Conservation (phyloP, 2,888 invertebrate genomes). For the Cosmopolites sordidus region DNA sequence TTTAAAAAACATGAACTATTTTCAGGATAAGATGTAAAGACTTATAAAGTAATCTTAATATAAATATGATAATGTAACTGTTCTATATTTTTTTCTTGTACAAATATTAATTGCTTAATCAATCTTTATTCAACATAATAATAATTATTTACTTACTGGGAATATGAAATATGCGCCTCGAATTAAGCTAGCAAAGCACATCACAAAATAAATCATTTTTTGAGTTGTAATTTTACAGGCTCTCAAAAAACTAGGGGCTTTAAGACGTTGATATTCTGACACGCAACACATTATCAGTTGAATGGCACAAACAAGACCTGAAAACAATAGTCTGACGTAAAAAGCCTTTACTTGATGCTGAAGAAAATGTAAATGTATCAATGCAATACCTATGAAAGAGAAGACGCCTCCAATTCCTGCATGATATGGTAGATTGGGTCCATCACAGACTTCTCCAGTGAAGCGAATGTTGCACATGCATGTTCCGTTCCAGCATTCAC, state of each 20-base stretch:
- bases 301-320: constrained; percentile 67
- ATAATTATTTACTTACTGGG: constrained; percentile 62
- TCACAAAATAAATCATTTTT: constrained; percentile 82
- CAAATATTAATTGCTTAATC: no score
- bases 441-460: constrained; percentile 77
- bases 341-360: no score
- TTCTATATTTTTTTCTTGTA: no score
- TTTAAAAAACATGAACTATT: no score
- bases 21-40: no score
- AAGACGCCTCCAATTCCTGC: constrained; percentile 70
- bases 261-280: constrained; percentile 77
- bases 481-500: constrained; percentile 88
- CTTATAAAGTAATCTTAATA: no score
- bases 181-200: constrained; percentile 78
- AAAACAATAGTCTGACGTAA: constrained; percentile 2
- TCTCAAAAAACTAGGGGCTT: constrained; percentile 73
- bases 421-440: constrained; percentile 79
- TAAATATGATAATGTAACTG: no score
- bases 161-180: constrained; percentile 87
- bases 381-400: constrained; percentile 67
- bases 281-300: constrained; percentile 81
- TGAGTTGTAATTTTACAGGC: constrained; percentile 87
- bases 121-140: not conserved
- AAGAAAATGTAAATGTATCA: no score
- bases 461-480: constrained; percentile 88